Base-by-base conservation (phyloP, 2,797 vertebrate genomes). In the Fratercula arctica region DNA sequence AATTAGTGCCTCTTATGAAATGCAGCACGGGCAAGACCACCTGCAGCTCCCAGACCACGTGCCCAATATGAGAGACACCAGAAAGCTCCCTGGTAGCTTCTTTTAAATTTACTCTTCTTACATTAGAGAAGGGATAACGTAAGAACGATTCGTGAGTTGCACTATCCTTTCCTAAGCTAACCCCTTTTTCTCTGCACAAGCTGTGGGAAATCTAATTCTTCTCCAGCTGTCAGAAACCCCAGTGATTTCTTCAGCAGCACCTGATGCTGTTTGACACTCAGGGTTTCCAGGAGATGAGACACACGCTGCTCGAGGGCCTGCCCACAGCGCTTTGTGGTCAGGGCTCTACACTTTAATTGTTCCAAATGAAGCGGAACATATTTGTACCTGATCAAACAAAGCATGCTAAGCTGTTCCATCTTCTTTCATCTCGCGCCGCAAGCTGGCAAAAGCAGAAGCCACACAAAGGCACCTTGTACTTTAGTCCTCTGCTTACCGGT, bases 261-360 rank as follows among this genome's bases (percentile, higher is more conserved):
- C 67, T 45, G 28, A 78, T n/a, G 76, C 75, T 66, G 77, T 83
- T 72, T 87, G 96, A 98, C 97, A 98, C 96, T 97, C 97, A 96
- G 83, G 95, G 81, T 98, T 98, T 98, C 97, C 98, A 98, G 77
- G 26, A 96, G 95, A 96, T 96, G 89, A 97, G 94, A 78, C 78
- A 92, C 39, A 70, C 6, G 2, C 8, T 20, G 70, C 76, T 70
- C n/a, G 53, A 41, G 35, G 46, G 81, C 73, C 96, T 95, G 50
- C 97, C 97, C 91, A 96, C 97, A 94, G 54, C 69, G 14, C 61
- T 67, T 93, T 94, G 97, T 82, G 94, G 95, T 95, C 95, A 93
- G 75, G 72, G 56, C 70, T 90, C 33, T 39, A 61, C 72, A 48
- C 85, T 96, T 76, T 24, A 83, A 43, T 87, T 45, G 95, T 97